Percentiles rank a stretch among this genome's conserved stretches.
Conservation (phyloP, 2,113 vertebrate species). For the Indicator maculatus region DNA sequence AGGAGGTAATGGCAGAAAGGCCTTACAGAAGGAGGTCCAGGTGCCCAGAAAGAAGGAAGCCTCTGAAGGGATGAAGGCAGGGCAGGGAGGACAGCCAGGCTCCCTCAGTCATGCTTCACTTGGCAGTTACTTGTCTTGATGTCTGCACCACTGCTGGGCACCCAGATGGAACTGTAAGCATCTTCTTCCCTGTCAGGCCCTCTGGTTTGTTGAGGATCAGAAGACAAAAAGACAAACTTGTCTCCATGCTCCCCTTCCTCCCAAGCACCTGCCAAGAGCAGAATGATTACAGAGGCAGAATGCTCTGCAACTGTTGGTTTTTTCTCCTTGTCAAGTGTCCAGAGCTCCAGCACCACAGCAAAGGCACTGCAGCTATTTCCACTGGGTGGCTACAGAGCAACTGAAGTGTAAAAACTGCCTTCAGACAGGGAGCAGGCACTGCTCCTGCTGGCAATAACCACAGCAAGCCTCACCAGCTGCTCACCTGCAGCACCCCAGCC, state of each 20-base stretch:
- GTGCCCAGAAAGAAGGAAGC: neutral
- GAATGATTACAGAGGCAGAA: neutral
- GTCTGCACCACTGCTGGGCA: neutral
- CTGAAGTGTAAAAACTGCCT: neutral
- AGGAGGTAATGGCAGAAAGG: neutral
- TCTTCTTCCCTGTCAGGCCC: neutral
- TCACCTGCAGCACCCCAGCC: neutral
- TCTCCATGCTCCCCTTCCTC: neutral
- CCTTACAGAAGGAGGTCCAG: neutral
- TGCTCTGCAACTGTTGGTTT: neutral
- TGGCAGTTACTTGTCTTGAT: neutral
- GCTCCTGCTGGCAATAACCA: neutral
- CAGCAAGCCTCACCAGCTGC: neutral
- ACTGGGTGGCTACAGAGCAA: accelerated
- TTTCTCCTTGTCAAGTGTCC: neutral
- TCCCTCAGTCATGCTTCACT: accelerated
- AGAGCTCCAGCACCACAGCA: neutral
- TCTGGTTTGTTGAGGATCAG: neutral
- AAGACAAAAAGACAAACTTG: neutral
- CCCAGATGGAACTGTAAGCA: neutral
- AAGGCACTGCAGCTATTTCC: neutral
- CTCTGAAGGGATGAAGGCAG: neutral
- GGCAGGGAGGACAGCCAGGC: neutral
- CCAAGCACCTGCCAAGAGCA: neutral
- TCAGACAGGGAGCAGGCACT: neutral